A percentile compares a stretch with the other conserved stretches of the same genome.
Conservation (phyloP, 1,140 invertebrate species). For the Paramacrobiotus metropolitanus region DNA sequence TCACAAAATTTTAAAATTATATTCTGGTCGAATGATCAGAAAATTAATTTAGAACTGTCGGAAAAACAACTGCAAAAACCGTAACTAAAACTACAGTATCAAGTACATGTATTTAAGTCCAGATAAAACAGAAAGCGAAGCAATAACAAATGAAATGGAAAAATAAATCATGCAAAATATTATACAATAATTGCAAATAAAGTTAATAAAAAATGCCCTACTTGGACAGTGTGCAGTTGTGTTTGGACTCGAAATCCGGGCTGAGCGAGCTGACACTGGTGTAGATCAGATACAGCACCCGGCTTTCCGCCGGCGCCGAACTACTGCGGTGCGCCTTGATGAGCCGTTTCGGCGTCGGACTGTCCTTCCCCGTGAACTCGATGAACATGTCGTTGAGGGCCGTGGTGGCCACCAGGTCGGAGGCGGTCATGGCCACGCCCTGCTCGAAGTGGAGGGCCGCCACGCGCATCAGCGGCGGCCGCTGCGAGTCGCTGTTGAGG, state of each 20-base stretch:
- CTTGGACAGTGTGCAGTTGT: neutral
- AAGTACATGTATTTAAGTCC: too few relatives aligned
- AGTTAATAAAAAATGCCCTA: too few relatives aligned
- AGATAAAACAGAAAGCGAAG: too few relatives aligned
- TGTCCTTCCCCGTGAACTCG: neutral
- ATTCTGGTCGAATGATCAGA: too few relatives aligned
- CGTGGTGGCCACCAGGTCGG: neutral
- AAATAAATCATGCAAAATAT: too few relatives aligned
- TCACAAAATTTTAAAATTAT: too few relatives aligned
- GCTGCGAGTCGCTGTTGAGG: neutral
- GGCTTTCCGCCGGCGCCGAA: neutral
- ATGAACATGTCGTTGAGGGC: neutral
- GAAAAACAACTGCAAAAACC: too few relatives aligned
- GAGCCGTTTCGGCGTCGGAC: neutral
- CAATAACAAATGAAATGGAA: too few relatives aligned
- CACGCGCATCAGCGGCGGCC: neutral
- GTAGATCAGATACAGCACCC: neutral
- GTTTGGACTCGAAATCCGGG: neutral
- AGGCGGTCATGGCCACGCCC: neutral
- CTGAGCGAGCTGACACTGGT: neutral
- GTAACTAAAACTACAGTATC: too few relatives aligned
- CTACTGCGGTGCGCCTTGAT: neutral
- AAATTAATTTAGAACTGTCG: too few relatives aligned
- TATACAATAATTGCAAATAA: too few relatives aligned
- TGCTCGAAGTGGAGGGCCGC: neutral